Evolutionary conservation across 2,797 vertebrate species (phyloP).

Genomic region (Nyctalus aviator): DNA sequence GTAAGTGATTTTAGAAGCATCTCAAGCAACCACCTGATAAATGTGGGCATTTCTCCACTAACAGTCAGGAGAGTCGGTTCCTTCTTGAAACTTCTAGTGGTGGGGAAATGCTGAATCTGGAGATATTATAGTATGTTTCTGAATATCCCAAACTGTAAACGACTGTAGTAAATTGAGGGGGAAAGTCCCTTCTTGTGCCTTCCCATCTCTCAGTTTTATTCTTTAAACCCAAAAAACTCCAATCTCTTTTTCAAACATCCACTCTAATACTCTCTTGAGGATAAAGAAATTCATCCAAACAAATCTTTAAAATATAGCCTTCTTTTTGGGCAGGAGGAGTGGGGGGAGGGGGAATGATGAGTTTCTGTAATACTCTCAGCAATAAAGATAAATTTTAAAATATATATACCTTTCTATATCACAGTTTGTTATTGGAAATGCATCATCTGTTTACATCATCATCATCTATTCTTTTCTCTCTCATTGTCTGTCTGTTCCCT

Average conservation of each 20-base stretch:
- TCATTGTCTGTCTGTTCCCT: background rate
- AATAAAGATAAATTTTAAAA: background rate
- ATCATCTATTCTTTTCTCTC: background rate
- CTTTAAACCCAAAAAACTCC: background rate
- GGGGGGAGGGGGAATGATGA: background rate
- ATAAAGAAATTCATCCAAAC: conserved; percentile 1
- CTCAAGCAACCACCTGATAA: background rate
- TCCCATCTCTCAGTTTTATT: background rate
- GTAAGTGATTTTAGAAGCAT: background rate
- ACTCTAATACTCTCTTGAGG: conserved; percentile 3
- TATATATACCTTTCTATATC: background rate
- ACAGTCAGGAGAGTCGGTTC: background rate
- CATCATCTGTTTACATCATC: background rate
- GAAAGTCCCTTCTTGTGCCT: background rate
- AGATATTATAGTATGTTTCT: background rate
- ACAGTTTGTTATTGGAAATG: background rate
- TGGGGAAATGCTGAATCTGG: background rate
- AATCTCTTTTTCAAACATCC: background rate
- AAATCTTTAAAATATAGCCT: background rate
- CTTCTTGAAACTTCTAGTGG: background rate
- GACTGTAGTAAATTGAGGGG: background rate
- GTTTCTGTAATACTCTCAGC: background rate
- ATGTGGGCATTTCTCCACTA: background rate
- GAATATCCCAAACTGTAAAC: background rate
- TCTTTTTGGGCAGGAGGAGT: background rate